Percentiles rank a stretch among this genome's conserved stretches.
Conservation (phyloP, 2,113 vertebrate genomes). For the Microtus pennsylvanicus region DNA sequence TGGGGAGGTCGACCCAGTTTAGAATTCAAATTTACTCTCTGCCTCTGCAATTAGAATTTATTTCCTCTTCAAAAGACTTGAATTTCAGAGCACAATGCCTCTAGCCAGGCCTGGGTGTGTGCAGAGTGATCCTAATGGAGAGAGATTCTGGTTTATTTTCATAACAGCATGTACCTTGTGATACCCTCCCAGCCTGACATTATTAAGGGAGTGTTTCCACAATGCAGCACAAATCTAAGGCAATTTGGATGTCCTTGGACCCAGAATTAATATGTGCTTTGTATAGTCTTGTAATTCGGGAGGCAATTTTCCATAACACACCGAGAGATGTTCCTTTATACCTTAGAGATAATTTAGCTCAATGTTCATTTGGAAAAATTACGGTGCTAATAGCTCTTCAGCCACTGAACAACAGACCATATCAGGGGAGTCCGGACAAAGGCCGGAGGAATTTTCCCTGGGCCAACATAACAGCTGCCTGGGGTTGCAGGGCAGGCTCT, state of each 20-base stretch:
- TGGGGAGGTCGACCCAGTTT: slow-evolving; percentile 62
- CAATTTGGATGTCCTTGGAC: slow-evolving; percentile 78
- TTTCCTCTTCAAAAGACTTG: slow-evolving; percentile 68
- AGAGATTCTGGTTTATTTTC: slow-evolving; percentile 66
- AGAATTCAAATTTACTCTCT: slow-evolving; percentile 67
- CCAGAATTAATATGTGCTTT: slow-evolving; percentile 80
- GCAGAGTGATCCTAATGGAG: slow-evolving; percentile 43
- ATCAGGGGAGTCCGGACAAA: slow-evolving; percentile 60
- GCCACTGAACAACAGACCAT: slow-evolving; percentile 53
- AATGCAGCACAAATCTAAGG: slow-evolving; percentile 58
- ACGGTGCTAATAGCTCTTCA: slow-evolving; percentile 77
- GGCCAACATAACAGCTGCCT: slow-evolving; percentile 56
- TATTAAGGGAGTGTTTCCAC: slow-evolving; percentile 63
- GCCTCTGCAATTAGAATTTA: slow-evolving; percentile 57
- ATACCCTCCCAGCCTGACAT: slow-evolving; percentile 26
- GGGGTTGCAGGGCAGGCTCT: neutral
- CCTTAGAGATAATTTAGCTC: slow-evolving; percentile 78
- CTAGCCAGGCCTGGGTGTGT: neutral
- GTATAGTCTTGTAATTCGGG: slow-evolving; percentile 78
- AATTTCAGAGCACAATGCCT: slow-evolving; percentile 56
- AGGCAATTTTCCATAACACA: slow-evolving; percentile 81
- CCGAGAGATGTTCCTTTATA: slow-evolving; percentile 76
- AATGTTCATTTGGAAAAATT: slow-evolving; percentile 81
- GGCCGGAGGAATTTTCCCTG: slow-evolving; percentile 69
- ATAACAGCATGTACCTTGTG: slow-evolving; percentile 25